Conservation (phyloP, 2,797 vertebrate species). For the Discoglossus pictus region DNA sequence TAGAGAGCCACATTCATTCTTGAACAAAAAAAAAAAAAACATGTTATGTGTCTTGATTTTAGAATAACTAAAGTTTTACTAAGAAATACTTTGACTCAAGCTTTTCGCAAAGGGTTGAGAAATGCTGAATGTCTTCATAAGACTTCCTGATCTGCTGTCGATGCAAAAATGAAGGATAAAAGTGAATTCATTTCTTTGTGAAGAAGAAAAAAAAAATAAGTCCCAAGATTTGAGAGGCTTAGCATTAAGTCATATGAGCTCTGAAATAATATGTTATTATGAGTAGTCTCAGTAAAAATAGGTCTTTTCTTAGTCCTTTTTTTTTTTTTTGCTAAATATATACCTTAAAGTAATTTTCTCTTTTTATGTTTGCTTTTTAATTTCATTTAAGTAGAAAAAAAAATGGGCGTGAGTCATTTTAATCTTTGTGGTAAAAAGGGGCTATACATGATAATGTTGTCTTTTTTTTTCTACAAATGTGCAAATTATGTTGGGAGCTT, state of each 20-base stretch:
- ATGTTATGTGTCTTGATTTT: conserved; percentile 2
- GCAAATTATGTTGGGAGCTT: no score
- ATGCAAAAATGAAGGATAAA: conserved; percentile 64
- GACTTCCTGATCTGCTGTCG: conserved; percentile 61
- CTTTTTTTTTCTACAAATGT: not conserved
- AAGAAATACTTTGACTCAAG: conserved; percentile 46
- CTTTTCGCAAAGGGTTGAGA: conserved; percentile 58
- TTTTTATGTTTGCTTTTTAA: no score
- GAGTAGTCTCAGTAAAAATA: conserved; percentile 1
- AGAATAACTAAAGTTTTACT: conserved; percentile 50
- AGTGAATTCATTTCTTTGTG: conserved; percentile 63
- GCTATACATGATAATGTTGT: no score
- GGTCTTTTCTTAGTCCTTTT: no score
- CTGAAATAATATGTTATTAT: conserved; percentile 49
- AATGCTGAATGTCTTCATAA: conserved; percentile 63
- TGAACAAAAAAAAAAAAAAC: conserved; percentile 36
- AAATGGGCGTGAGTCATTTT: no score
- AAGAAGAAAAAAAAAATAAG: conserved; percentile 56
- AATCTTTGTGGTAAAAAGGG: no score
- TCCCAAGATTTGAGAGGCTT: conserved; percentile 62
- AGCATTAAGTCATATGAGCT: conserved; percentile 58
- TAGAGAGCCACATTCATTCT: conserved; percentile 46
- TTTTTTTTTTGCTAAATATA: no score
- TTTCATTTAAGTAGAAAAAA: no score
- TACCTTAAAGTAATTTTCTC: no score